Conservation (phyloP, 2,113 vertebrate genomes). For the Lagopus leucura region DNA sequence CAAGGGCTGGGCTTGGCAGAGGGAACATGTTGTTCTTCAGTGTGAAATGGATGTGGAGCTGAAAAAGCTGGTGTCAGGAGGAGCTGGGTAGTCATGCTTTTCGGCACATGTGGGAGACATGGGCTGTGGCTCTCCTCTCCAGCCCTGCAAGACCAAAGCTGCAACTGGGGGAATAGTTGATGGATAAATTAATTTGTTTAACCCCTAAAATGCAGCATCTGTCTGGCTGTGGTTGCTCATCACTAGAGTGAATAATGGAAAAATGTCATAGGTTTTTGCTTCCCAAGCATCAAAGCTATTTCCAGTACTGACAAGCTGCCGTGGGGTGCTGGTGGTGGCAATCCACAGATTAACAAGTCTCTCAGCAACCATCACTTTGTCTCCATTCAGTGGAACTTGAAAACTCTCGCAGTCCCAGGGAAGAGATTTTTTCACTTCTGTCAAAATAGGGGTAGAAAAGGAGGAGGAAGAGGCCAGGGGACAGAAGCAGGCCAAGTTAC, state of each 20-base stretch:
- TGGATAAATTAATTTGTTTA: background rate
- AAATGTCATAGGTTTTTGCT: background rate
- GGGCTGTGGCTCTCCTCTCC: background rate
- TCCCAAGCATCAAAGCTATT: background rate
- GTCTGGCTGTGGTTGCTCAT: background rate
- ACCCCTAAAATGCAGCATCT: background rate
- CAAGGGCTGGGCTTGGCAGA: slow-evolving; percentile 18
- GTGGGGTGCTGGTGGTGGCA: background rate
- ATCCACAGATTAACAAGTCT: background rate
- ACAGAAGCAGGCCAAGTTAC: background rate
- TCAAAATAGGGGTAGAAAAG: background rate
- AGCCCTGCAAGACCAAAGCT: background rate
- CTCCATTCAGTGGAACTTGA: background rate
- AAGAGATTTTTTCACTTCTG: background rate
- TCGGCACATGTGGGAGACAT: rapidly evolving
- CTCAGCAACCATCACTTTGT: background rate
- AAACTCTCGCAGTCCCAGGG: background rate
- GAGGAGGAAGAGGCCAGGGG: background rate
- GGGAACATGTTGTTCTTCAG: slow-evolving; percentile 35
- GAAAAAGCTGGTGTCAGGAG: background rate
- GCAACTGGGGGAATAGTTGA: rapidly evolving
- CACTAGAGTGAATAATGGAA: background rate
- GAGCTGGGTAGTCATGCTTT: background rate
- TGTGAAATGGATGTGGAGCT: background rate
- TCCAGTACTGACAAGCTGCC: background rate